These are phyloP conservation scores for Idaea straminata DNA, from an alignment of 2,888 invertebrate species.

Conservation along the genomic window DNA sequence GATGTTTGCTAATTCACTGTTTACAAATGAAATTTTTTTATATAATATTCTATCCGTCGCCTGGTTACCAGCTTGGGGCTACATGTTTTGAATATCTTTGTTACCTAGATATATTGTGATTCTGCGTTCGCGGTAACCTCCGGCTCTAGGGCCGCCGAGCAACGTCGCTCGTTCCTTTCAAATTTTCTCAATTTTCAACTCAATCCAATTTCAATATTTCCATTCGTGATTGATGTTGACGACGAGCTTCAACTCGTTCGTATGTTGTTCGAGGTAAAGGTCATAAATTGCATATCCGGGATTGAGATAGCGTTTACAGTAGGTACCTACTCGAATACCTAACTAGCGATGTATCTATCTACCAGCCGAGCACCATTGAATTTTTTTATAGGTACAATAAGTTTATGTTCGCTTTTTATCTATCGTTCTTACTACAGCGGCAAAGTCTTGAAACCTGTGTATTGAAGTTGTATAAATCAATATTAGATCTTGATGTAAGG, in stretches of 20 bases:
- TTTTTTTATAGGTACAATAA: too few relatives aligned
- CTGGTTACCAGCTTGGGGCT: too few relatives aligned
- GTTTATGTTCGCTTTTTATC: too few relatives aligned
- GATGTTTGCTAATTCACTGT: too few relatives aligned
- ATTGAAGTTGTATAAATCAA: too few relatives aligned
- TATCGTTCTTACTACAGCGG: too few relatives aligned
- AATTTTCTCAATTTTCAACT: constrained; percentile 16
- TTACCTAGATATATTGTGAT: constrained; percentile 11
- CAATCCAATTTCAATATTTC: constrained; percentile 12
- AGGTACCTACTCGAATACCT: background rate
- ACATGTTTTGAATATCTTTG: background rate
- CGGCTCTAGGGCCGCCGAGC: background rate
- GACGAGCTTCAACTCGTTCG: background rate
- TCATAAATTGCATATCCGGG: background rate
- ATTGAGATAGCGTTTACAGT: background rate
- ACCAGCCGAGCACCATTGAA: too few relatives aligned
- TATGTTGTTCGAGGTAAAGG: background rate
- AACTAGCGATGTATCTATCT: background rate
- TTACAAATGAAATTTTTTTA: too few relatives aligned
- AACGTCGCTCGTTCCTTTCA: constrained; percentile 3
- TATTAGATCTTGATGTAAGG: too few relatives aligned
- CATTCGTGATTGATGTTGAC: background rate
- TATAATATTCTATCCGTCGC: too few relatives aligned
- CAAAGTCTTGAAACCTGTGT: too few relatives aligned
- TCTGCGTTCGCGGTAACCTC: constrained; percentile 9